These are phyloP conservation scores for Carettochelys insculpta DNA, from an alignment of 2,113 vertebrate genomes.

Conservation along the genomic window DNA sequence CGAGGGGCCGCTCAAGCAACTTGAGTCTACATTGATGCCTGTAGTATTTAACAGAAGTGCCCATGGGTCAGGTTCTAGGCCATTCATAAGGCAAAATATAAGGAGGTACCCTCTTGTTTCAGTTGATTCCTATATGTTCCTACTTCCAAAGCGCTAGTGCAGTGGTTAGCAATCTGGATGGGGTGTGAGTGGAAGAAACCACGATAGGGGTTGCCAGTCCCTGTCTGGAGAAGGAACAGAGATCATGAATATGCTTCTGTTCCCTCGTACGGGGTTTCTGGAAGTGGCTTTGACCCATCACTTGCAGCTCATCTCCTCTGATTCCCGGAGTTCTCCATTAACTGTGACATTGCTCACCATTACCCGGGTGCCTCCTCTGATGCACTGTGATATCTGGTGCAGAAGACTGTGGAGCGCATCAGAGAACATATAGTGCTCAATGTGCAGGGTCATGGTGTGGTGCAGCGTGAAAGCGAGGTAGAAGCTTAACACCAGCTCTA, in stretches of 20 bases:
- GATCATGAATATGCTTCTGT: background rate
- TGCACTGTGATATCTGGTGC: background rate
- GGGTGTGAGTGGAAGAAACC: background rate
- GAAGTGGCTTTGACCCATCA: background rate
- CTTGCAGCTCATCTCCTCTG: constrained; percentile 28
- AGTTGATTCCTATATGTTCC: constrained; percentile 12
- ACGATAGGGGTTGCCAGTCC: background rate
- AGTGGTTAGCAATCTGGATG: constrained; percentile 47
- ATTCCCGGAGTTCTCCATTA: background rate
- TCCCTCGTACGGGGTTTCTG: constrained; percentile 16
- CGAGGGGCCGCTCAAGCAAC: background rate
- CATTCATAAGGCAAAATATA: background rate
- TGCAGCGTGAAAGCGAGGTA: background rate
- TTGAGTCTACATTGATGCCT: background rate
- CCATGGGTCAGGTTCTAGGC: background rate
- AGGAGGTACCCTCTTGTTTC: background rate
- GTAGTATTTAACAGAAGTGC: background rate
- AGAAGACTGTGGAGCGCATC: background rate
- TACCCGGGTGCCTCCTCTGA: fast-evolving
- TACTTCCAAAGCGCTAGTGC: background rate
- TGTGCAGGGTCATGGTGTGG: background rate
- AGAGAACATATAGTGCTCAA: background rate
- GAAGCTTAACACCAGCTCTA: background rate
- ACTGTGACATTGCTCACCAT: background rate
- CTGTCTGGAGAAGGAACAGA: background rate